Evolutionary conservation across 1,140 invertebrate species (phyloP).

Genomic region (Sarcophaga bullata): DNA sequence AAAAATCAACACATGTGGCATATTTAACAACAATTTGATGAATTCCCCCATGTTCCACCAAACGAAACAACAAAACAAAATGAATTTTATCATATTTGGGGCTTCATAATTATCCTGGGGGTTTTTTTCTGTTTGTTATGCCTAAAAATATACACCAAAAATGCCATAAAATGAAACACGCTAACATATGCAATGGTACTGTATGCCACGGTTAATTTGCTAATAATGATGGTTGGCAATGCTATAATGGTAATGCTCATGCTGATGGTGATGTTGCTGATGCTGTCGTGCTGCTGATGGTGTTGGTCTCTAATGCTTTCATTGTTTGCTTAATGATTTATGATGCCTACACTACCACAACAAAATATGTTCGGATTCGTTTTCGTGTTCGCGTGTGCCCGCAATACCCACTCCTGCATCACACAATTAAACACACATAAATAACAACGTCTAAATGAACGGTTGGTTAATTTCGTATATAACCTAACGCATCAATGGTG

Average conservation of each 20-base stretch:
- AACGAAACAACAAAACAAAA: too few relatives aligned
- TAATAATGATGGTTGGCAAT: not conserved
- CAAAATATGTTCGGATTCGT: not conserved
- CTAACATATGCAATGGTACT: not conserved
- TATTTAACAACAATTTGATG: not conserved
- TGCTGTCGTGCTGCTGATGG: not conserved
- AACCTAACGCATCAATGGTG: too few relatives aligned
- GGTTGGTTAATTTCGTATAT: not conserved
- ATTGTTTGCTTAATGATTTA: conserved; percentile 1
- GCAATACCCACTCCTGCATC: not conserved
- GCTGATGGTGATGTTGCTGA: not conserved
- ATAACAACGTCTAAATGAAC: not conserved
- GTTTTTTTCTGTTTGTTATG: not conserved
- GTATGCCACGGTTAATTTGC: not conserved
- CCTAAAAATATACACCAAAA: not conserved
- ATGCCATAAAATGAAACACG: not conserved
- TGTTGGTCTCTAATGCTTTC: not conserved
- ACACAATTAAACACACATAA: not conserved
- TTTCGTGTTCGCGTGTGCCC: too few relatives aligned
- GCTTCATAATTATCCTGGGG: conserved; percentile 1
- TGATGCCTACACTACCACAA: not conserved
- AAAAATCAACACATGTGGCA: not conserved
- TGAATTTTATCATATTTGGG: not conserved
- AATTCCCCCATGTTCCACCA: not conserved
- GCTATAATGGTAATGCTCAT: not conserved